Percentiles rank a stretch among this genome's conserved stretches.
These are phyloP conservation scores for Ptychochromis oligacanthus DNA, from an alignment of 2,113 vertebrate species.

Conservation along the genomic window DNA sequence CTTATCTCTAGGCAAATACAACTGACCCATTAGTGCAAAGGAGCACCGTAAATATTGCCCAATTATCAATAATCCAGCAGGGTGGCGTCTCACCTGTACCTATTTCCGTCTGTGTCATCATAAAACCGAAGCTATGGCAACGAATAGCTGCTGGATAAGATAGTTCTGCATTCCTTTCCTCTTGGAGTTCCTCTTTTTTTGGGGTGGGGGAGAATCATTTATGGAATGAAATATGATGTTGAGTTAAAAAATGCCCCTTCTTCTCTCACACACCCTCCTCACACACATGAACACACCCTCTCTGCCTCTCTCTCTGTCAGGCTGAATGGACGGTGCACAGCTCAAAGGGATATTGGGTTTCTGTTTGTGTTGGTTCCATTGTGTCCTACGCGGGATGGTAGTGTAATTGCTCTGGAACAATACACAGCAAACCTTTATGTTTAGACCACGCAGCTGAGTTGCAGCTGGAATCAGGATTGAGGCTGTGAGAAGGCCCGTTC, in stretches of 20 bases:
- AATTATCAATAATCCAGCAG: slow-evolving; percentile 73
- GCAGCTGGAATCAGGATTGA: background rate
- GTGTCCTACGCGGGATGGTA: slow-evolving; percentile 39
- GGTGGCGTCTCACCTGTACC: slow-evolving; percentile 34
- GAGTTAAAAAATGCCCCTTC: slow-evolving; percentile 14
- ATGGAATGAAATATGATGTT: background rate
- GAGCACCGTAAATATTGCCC: slow-evolving; percentile 66
- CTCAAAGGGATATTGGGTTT: slow-evolving; percentile 50
- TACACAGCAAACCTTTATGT: slow-evolving; percentile 39
- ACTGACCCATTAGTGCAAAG: slow-evolving; percentile 58
- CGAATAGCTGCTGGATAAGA: slow-evolving; percentile 58
- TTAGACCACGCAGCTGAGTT: slow-evolving; percentile 10
- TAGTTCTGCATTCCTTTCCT: slow-evolving; percentile 60
- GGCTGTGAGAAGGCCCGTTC: slow-evolving; percentile 9
- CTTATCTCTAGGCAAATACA: slow-evolving; percentile 72
- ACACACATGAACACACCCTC: slow-evolving; percentile 2
- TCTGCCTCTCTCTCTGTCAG: background rate
- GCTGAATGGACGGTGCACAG: slow-evolving; percentile 33
- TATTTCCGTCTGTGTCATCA: slow-evolving; percentile 41
- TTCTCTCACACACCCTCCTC: background rate
- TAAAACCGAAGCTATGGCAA: slow-evolving; percentile 50
- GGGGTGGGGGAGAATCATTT: background rate
- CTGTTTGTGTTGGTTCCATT: slow-evolving; percentile 63
- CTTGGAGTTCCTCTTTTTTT: slow-evolving; percentile 15
- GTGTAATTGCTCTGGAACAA: slow-evolving; percentile 56